Evolutionary conservation across 2,888 invertebrate species (phyloP).

Genomic region (Tridacna gigas): DNA sequence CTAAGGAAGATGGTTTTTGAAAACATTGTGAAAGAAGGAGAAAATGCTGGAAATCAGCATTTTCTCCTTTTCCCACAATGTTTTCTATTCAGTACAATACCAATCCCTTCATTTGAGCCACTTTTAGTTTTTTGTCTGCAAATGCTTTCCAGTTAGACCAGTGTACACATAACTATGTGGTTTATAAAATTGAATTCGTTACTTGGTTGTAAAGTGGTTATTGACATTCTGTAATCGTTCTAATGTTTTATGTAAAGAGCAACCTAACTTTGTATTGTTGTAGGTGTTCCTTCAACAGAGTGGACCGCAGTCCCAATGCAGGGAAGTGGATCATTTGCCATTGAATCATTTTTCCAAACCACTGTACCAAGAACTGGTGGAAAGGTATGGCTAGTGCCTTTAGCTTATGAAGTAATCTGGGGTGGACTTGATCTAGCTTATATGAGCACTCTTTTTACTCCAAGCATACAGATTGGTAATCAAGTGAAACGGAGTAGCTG

Average conservation of each 20-base stretch:
- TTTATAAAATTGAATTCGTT: too few relatives aligned
- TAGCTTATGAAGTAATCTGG: too few relatives aligned
- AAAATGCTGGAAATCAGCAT: constrained; percentile 5
- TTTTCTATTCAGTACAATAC: neutral
- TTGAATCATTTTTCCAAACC: constrained; percentile 85
- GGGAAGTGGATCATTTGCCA: constrained; percentile 86
- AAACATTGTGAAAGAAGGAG: constrained; percentile 5
- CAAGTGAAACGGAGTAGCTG: too few relatives aligned
- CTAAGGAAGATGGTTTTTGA: neutral
- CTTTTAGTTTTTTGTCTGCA: too few relatives aligned
- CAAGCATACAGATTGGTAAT: too few relatives aligned
- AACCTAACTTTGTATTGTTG: constrained; percentile 4
- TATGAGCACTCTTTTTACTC: too few relatives aligned
- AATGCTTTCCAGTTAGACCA: too few relatives aligned
- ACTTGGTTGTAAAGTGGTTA: too few relatives aligned
- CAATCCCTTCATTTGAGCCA: neutral
- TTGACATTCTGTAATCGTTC: too few relatives aligned
- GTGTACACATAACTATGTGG: too few relatives aligned
- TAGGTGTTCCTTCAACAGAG: constrained; percentile 80
- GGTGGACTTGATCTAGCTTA: too few relatives aligned
- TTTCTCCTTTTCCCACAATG: constrained; percentile 9
- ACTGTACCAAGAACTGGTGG: constrained; percentile 81
- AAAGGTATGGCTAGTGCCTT: constrained; percentile 76
- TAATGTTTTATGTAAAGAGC: too few relatives aligned
- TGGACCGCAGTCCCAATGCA: constrained; percentile 85